A percentile compares a stretch with the other conserved stretches of the same genome.
These are phyloP conservation scores for Argyra leucocephala DNA, from an alignment of 2,888 invertebrate genomes.

Conservation along the genomic window DNA sequence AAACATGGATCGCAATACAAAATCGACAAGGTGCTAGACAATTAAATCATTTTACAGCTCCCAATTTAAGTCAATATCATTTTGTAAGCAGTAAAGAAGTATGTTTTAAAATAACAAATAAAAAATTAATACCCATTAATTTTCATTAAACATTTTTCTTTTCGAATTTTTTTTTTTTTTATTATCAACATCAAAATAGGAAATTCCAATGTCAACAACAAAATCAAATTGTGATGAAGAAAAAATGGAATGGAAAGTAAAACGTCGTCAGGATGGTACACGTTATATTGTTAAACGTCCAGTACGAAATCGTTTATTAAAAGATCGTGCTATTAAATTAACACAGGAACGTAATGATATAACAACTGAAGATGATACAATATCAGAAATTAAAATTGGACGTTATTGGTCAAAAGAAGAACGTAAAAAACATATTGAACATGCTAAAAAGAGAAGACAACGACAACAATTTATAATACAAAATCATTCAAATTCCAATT, in stretches of 20 bases:
- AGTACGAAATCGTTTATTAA: constrained; percentile 54
- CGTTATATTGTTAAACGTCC: constrained; percentile 66
- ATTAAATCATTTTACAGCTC: constrained; percentile 45
- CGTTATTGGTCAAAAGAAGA: constrained; percentile 70
- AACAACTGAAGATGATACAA: constrained; percentile 68
- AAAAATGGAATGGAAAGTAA: constrained; percentile 65
- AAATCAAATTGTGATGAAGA: constrained; percentile 24
- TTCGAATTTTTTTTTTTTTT: not conserved
- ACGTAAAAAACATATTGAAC: constrained; percentile 61
- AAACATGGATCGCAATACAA: not conserved
- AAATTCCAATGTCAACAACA: constrained; percentile 14
- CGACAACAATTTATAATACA: constrained; percentile 31
- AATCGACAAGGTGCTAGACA: constrained; percentile 32
- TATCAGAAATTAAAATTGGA: constrained; percentile 65
- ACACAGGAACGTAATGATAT: constrained; percentile 54
- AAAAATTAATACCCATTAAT: not conserved
- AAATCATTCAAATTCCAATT: constrained; percentile 26
- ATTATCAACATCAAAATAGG: not conserved
- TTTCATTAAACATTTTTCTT: not conserved
- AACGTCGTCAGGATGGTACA: constrained; percentile 63
- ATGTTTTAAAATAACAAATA: constrained; percentile 25
- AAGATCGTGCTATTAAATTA: constrained; percentile 57
- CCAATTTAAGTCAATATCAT: constrained; percentile 51
- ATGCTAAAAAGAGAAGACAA: constrained; percentile 54
- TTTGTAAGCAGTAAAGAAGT: constrained; percentile 51